Evolutionary conservation across 2,113 vertebrate species (phyloP).

Genomic region (Hirundichthys speculiger): DNA sequence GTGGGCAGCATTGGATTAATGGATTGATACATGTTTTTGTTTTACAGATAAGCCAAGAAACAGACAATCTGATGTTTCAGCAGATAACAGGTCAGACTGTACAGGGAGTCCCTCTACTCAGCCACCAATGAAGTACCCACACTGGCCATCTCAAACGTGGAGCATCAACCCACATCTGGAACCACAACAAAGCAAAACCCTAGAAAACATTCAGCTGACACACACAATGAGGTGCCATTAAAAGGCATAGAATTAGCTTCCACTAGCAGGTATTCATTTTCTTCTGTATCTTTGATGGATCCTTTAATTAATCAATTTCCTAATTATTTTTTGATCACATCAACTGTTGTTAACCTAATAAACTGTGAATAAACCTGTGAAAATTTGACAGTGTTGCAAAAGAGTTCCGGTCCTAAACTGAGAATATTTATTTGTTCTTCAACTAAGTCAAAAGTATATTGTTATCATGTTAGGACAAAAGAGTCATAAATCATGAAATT

Average conservation of each 20-base stretch:
- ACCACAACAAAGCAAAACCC: not conserved
- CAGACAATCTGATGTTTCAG: conserved; percentile 71
- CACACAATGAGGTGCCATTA: not conserved
- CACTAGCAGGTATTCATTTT: conserved; percentile 35
- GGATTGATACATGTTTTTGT: not conserved
- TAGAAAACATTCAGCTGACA: not conserved
- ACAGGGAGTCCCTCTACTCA: not conserved
- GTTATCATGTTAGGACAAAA: not conserved
- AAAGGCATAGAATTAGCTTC: not conserved
- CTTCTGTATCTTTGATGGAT: not conserved
- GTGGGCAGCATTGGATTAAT: not conserved
- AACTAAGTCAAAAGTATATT: too few relatives aligned
- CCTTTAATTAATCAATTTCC: too few relatives aligned
- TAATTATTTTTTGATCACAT: too few relatives aligned
- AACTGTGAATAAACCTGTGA: too few relatives aligned
- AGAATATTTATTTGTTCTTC: too few relatives aligned
- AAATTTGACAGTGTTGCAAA: too few relatives aligned
- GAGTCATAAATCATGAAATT: not conserved
- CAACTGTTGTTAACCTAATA: too few relatives aligned
- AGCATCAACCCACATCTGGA: not conserved
- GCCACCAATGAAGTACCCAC: conserved; percentile 5
- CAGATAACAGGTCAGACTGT: conserved; percentile 63
- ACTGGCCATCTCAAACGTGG: not conserved
- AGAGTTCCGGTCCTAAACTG: too few relatives aligned
- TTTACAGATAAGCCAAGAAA: conserved; percentile 75